These are phyloP conservation scores for Pristionchus mayeri DNA, from an alignment of 2,888 invertebrate species.

Conservation along the genomic window DNA sequence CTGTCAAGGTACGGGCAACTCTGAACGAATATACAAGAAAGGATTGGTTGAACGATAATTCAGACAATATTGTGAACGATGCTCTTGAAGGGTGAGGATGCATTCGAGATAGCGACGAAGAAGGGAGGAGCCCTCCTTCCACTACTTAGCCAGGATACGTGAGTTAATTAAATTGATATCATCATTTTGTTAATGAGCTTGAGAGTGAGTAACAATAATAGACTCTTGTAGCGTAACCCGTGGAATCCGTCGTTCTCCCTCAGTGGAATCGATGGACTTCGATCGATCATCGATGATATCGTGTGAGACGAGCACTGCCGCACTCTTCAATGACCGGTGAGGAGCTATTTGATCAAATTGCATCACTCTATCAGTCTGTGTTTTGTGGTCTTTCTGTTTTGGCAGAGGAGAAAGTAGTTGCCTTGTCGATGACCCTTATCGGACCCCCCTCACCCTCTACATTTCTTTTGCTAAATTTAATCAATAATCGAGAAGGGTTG, in stretches of 20 bases:
- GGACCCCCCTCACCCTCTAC: too few relatives aligned
- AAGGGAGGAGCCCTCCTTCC: constrained; percentile 54
- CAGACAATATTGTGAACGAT: too few relatives aligned
- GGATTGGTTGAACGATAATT: too few relatives aligned
- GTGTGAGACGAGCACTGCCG: constrained; percentile 60
- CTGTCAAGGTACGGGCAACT: constrained; percentile 59
- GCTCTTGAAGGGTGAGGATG: constrained; percentile 60
- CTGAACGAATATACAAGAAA: too few relatives aligned
- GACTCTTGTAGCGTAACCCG: constrained; percentile 56
- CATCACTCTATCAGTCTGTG: too few relatives aligned
- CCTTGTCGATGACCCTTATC: too few relatives aligned
- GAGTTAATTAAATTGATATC: constrained; percentile 15
- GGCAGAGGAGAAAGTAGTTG: too few relatives aligned
- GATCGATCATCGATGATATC: constrained; percentile 65
- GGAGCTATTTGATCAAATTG: neutral
- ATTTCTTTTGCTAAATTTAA: too few relatives aligned
- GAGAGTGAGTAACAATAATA: neutral
- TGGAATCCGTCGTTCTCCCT: constrained; percentile 58
- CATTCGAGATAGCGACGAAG: constrained; percentile 62
- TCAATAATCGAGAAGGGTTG: too few relatives aligned
- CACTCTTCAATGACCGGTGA: constrained; percentile 58
- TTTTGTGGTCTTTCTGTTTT: too few relatives aligned
- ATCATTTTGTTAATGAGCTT: neutral
- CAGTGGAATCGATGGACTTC: constrained; percentile 64
- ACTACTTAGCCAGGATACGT: constrained; percentile 60